phyloP scores from a whole-genome alignment of 1,140 invertebrate genomes.

The Drosophila jambulina region DNA sequence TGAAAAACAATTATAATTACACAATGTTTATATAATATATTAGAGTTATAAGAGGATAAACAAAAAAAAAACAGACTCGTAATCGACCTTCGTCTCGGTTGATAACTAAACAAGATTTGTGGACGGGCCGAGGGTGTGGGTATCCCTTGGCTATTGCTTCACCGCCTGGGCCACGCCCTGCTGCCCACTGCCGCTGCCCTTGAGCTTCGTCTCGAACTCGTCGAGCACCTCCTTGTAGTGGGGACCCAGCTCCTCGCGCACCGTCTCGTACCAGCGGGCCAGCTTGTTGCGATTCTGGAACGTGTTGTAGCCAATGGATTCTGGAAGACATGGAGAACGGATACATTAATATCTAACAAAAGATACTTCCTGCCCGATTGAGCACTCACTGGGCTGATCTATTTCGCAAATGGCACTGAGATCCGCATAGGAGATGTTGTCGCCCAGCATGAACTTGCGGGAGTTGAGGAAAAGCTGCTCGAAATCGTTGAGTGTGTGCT shows the following conservation, averaged over 20 bases:
- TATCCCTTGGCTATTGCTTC: conserved; percentile 45
- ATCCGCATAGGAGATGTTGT: conserved; percentile 91
- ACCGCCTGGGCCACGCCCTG: conserved; percentile 66
- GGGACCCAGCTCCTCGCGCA: conserved; percentile 87
- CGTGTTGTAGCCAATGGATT: conserved; percentile 88
- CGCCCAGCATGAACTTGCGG: conserved; percentile 89
- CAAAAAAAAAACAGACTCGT: conserved; percentile 7
- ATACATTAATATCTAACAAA: neutral
- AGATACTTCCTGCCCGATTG: neutral
- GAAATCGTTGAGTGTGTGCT: conserved; percentile 87
- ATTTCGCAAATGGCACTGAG: conserved; percentile 92
- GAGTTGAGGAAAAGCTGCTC: conserved; percentile 88
- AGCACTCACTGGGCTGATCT: conserved; percentile 90
- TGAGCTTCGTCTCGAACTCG: conserved; percentile 74
- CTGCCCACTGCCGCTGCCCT: conserved; percentile 45
- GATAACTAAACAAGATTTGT: conserved; percentile 43
- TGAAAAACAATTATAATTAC: conserved; percentile 25
- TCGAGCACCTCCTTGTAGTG: conserved; percentile 68
- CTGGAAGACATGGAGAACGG: conserved; percentile 66
- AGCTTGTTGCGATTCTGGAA: conserved; percentile 87
- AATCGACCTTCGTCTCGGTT: conserved; percentile 2
- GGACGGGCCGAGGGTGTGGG: conserved; percentile 1
- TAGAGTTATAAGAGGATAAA: neutral
- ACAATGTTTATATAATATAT: neutral
- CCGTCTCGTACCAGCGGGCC: conserved; percentile 88